phyloP scores from a whole-genome alignment of 2,113 vertebrate genomes.

The Rhombomys opimus region DNA sequence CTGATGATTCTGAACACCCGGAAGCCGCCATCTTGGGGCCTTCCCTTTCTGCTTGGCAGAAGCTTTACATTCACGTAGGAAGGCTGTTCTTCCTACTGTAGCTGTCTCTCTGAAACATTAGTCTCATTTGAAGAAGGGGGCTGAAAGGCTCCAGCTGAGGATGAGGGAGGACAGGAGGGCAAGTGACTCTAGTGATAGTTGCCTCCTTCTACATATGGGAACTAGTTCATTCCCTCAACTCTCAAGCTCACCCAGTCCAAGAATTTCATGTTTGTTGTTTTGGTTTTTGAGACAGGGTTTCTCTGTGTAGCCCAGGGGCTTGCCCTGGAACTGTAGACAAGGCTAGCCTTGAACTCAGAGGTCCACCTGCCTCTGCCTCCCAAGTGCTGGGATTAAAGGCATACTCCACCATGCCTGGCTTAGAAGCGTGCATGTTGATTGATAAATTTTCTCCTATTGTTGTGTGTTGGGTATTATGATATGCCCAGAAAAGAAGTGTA shows the following conservation, averaged over 20 bases:
- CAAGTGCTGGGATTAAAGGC: not conserved
- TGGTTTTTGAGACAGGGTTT: not conserved
- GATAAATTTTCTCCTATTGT: not conserved
- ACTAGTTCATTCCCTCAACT: not conserved
- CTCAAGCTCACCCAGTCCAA: not conserved
- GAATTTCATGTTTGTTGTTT: not conserved
- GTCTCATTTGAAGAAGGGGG: not conserved
- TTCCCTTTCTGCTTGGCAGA: not conserved
- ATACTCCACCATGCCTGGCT: not conserved
- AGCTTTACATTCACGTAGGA: not conserved
- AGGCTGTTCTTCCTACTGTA: not conserved
- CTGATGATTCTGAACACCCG: constrained; percentile 9
- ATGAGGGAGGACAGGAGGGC: not conserved
- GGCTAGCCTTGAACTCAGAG: not conserved
- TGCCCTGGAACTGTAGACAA: not conserved
- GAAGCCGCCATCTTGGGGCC: not conserved
- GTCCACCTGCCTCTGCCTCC: not conserved
- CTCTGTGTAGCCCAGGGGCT: not conserved
- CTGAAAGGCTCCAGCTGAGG: not conserved
- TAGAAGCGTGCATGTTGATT: not conserved
- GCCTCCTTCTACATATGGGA: not conserved
- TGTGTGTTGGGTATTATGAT: not conserved
- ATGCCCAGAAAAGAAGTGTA: not conserved
- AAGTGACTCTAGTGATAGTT: not conserved
- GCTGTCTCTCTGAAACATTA: not conserved